Conservation (phyloP, 2,888 invertebrate species). For the Callyntrura sp. region DNA sequence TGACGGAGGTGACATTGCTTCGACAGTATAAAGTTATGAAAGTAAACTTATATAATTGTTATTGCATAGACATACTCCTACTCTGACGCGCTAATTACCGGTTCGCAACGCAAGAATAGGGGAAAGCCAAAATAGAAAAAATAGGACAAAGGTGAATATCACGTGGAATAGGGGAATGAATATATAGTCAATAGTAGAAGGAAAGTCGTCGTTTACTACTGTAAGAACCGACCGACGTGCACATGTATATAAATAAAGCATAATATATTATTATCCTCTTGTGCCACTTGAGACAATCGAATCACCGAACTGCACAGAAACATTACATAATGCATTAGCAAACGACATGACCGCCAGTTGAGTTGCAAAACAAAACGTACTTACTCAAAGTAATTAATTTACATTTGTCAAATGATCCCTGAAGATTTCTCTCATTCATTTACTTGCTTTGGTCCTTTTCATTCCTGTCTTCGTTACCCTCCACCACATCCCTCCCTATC, state of each 20-base stretch:
- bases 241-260: too few species aligned
- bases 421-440: slow-evolving; percentile 44
- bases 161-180: too few species aligned
- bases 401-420: slow-evolving; percentile 75
- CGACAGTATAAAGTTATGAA: too few species aligned
- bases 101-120: too few species aligned
- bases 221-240: too few species aligned
- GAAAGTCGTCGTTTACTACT: too few species aligned
- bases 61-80: too few species aligned
- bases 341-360: not conserved
- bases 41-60: too few species aligned
- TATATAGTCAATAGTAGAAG: too few species aligned
- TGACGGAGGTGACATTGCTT: too few species aligned
- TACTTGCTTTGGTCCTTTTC: slow-evolving; percentile 5
- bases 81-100: too few species aligned
- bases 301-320: slow-evolving; percentile 13
- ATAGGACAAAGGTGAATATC: slow-evolving; percentile 1
- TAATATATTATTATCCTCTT: not conserved
- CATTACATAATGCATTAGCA: not conserved
- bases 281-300: slow-evolving; percentile 12
- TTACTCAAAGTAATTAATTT: slow-evolving; percentile 71
- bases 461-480: slow-evolving; percentile 6
- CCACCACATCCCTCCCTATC: not conserved
- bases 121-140: not conserved
- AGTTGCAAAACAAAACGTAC: slow-evolving; percentile 9